These are phyloP conservation scores for Chamaetylas fuelleborni DNA, from an alignment of 2,113 vertebrate species.

Conservation along the genomic window DNA sequence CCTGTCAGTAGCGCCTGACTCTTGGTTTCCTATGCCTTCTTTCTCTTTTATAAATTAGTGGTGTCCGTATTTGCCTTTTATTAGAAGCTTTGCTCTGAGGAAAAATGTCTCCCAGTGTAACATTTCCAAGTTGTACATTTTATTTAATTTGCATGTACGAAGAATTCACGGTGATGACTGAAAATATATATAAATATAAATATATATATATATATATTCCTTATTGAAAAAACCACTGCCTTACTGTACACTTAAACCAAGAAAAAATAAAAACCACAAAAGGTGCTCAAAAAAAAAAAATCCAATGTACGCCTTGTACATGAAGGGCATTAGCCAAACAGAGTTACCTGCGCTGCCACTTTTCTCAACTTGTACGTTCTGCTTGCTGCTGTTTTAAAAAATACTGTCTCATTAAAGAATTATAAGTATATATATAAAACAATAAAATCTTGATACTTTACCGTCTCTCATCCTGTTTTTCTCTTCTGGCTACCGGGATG, in stretches of 20 bases:
- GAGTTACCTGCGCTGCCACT: conserved; percentile 77
- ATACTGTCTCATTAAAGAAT: conserved; percentile 64
- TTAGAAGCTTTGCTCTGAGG: conserved; percentile 66
- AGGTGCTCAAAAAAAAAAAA: conserved; percentile 69
- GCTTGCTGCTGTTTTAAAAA: conserved; percentile 75
- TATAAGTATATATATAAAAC: conserved; percentile 57
- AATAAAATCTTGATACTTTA: conserved; percentile 78
- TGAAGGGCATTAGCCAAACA: conserved; percentile 87
- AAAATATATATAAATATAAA: conserved; percentile 58
- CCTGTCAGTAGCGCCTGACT: conserved; percentile 35
- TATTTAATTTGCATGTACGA: conserved; percentile 76
- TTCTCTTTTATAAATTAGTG: conserved; percentile 52
- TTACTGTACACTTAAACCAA: conserved; percentile 82
- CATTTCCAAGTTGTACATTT: conserved; percentile 79
- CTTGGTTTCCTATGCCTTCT: background rate
- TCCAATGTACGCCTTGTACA: conserved; percentile 70
- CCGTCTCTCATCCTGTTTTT: background rate
- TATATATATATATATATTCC: conserved; percentile 77
- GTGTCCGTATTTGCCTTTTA: conserved; percentile 53
- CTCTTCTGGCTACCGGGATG: background rate
- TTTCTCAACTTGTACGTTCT: conserved; percentile 71
- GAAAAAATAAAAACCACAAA: conserved; percentile 55
- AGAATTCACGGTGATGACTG: conserved; percentile 64
- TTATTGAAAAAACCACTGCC: conserved; percentile 81
- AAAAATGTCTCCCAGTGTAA: conserved; percentile 45